Evolutionary conservation across 2,113 vertebrate species (phyloP), one percentile per base, ranked within the genome.

Genomic region (Poicephalus meyeri): DNA sequence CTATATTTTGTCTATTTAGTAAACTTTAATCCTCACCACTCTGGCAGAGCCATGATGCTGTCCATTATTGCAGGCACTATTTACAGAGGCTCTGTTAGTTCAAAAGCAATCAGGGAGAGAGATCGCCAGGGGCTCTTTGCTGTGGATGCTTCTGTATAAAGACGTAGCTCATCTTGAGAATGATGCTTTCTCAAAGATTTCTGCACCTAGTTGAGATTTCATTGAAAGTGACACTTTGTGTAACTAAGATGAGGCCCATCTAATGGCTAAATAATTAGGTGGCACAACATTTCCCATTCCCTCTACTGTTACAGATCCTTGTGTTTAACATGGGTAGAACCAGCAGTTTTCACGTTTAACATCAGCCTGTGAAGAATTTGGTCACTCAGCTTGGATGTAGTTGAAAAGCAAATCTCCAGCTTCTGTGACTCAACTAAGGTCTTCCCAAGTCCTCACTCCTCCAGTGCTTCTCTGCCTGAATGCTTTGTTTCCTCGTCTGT

Each of bases 361-460:
- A 19, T 11, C 0, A 0, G 13, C 7, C 25, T 3, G 7, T 33
- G 71, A 68, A 72, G 66, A 52, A 35, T 65, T 86, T 47, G 13
- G 19, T 88, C 11, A 5, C 44, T 88, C 3, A 4, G 7, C 11
- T 3, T 60, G 64, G 44, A 44, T 7, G 13, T 3, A 47, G 17
- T 1, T 60, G 64, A 47, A 69, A 89, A 63, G 21, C 4, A 78
- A 87, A 90, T 71, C 26, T 81, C 42, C 76, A 82, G 21, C n/a
- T 35, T 35, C 56, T 16, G 56, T 58, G 33, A 42, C 4, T 78
- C 24, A 16, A 49, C 42, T 52, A 84, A 83, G 12, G 4, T 39
- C 20, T 78, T 13, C 19, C 16, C 26, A 29, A 44, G 5, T 11
- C 42, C 56, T 81, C 42, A 10, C 7, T 84, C 10, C 26, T 66